Evolutionary conservation across 2,113 vertebrate genomes (phyloP).

Genomic region (Sylvia atricapilla): DNA sequence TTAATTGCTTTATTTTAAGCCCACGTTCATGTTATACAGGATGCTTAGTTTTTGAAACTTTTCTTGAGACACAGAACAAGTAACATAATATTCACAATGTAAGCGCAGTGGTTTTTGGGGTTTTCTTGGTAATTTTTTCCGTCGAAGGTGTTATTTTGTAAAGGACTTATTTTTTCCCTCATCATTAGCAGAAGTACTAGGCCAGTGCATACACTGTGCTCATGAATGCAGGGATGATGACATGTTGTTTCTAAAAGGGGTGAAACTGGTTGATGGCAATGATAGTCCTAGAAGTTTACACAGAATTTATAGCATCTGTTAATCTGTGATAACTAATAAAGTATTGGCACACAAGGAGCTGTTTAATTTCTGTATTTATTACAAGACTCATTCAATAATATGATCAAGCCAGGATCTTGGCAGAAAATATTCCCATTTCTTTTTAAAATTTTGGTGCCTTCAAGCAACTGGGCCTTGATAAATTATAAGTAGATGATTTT

Average conservation of each 20-base stretch:
- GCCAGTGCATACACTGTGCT: background rate
- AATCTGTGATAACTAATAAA: background rate
- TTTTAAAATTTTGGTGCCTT: background rate
- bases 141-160: background rate
- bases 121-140: background rate
- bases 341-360: background rate
- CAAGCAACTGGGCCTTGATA: background rate
- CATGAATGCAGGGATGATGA: background rate
- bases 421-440: background rate
- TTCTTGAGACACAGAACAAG: background rate
- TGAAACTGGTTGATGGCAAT: background rate
- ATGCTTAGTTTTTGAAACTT: background rate
- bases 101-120: background rate
- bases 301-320: background rate
- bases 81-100: background rate
- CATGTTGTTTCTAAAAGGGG: background rate
- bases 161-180: background rate
- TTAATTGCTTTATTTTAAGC: background rate
- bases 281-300: background rate
- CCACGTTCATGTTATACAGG: background rate
- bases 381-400: background rate
- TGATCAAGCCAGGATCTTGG: background rate
- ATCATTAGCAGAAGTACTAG: background rate
- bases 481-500: background rate
- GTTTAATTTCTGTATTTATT: background rate